phyloP scores from a whole-genome alignment of 2,888 invertebrate genomes.

The Heliconius aoede region DNA sequence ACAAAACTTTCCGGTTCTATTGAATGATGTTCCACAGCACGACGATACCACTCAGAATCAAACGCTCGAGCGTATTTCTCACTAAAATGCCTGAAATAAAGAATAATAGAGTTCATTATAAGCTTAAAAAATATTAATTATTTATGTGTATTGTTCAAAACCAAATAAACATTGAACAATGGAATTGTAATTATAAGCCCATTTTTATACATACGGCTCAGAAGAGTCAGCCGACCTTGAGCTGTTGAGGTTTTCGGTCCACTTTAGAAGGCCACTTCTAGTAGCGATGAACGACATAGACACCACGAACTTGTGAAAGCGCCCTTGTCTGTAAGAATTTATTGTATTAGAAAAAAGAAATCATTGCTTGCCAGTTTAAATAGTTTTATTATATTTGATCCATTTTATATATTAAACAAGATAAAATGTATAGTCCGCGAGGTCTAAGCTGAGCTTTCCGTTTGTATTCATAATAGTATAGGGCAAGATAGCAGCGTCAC shows the following conservation, averaged over 20 bases:
- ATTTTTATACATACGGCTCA: slow-evolving; percentile 84
- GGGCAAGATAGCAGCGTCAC: no score
- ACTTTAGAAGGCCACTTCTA: slow-evolving; percentile 93
- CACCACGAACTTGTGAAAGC: slow-evolving; percentile 92
- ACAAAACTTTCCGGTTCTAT: slow-evolving; percentile 95
- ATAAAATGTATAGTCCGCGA: no score
- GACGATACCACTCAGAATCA: slow-evolving; percentile 95
- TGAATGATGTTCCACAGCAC: slow-evolving; percentile 94
- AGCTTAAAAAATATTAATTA: slow-evolving; percentile 3
- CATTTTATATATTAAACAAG: not conserved
- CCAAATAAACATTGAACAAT: slow-evolving; percentile 15
- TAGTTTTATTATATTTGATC: not conserved
- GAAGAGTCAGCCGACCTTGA: slow-evolving; percentile 80
- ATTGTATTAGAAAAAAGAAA: slow-evolving; percentile 12
- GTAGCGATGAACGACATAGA: slow-evolving; percentile 95
- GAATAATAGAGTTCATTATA: not conserved
- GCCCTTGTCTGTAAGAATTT: slow-evolving; percentile 89
- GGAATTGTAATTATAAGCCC: slow-evolving; percentile 7
- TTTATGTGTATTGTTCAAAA: slow-evolving; percentile 6
- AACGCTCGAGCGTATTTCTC: slow-evolving; percentile 91
- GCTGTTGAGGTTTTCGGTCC: slow-evolving; percentile 88
- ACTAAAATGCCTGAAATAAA: slow-evolving; percentile 88
- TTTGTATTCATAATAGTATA: no score
- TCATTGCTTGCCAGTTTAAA: not conserved
- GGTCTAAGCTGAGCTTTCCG: no score